Evolutionary conservation across 2,888 invertebrate species (phyloP), one percentile per base, ranked within the genome.

Genomic region (Latrodectus elegans): DNA sequence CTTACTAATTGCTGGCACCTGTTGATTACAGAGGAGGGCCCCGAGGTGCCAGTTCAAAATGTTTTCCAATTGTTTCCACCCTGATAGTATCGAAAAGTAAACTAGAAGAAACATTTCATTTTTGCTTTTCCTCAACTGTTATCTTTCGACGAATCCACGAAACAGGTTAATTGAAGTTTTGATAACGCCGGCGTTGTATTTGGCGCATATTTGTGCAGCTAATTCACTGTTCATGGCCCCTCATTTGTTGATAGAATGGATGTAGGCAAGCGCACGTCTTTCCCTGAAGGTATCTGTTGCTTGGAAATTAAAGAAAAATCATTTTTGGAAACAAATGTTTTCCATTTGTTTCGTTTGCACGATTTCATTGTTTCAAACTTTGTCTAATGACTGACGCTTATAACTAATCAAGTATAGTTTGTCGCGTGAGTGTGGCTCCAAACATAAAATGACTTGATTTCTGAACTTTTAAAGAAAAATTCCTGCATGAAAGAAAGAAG

Each of bases 1-100:
- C 17, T n/a, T 49, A 70, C 60, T 83, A 76, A 83, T 84, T 84
- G 77, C 64, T 71, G 71, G 76, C 83, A 83, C 76, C 83, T 83
- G 83, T 74, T 83, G 76, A 83, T 83, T 83, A 83, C 51, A 76
- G 76, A 55, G 83, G 83, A 64, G 52, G 83, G 70, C 70, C 74
- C 70, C 17, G 49, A 80, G 80, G 80, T 80, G 80, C 80, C 68
- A 80, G 72, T 65, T 80, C 72, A 71, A 72, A 38, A 74, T 75
- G 75, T 75, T 82, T 70, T 75, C 68, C 75, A 74, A 82, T 82
- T 82, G 73, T 82, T 38, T 75, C 26, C 14, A 49, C 55, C 68
- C 15, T 55, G 22, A 15, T 60, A 6, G 12, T 60, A 15, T 70
- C 12, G 75, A 82, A 60, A 71, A 64, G 26, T 22, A 68, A 52